These are phyloP conservation scores for Semaprochilodus insignis DNA, from an alignment of 2,797 vertebrate genomes.

Conservation along the genomic window DNA sequence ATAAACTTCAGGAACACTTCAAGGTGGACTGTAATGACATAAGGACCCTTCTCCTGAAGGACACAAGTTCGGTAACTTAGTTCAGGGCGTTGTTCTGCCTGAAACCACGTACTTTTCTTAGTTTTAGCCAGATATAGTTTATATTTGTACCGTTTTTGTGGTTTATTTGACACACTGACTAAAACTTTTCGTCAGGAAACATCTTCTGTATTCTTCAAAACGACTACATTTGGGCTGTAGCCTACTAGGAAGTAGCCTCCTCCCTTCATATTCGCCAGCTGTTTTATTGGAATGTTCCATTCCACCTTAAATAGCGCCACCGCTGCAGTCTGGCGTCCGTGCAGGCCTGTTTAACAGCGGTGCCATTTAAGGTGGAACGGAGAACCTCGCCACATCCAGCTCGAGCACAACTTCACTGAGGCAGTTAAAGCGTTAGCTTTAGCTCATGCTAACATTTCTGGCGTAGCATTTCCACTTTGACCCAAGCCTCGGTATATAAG, in stretches of 20 bases:
- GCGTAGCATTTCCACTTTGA: not conserved
- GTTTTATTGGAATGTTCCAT: not conserved
- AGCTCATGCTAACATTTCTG: not conserved
- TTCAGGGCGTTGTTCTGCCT: constrained; percentile 28
- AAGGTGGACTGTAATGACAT: not conserved
- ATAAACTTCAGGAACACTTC: not conserved
- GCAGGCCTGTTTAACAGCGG: not conserved
- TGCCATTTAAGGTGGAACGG: not conserved
- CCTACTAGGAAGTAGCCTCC: constrained; percentile 33
- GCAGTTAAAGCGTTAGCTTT: not conserved
- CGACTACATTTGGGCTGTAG: not conserved
- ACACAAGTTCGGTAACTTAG: not conserved
- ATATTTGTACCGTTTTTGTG: not conserved
- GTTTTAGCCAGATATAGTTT: not conserved
- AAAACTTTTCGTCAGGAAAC: not conserved
- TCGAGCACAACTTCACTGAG: not conserved
- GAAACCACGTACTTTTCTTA: not conserved
- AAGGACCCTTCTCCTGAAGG: not conserved
- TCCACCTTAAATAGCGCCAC: not conserved
- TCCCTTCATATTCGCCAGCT: not conserved
- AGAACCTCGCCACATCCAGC: not conserved
- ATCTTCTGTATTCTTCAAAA: not conserved
- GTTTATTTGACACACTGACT: not conserved
- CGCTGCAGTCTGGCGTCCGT: not conserved
- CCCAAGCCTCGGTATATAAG: not conserved